Conservation (phyloP, 1,140 invertebrate genomes). For the Oreohelix idahoensis region DNA sequence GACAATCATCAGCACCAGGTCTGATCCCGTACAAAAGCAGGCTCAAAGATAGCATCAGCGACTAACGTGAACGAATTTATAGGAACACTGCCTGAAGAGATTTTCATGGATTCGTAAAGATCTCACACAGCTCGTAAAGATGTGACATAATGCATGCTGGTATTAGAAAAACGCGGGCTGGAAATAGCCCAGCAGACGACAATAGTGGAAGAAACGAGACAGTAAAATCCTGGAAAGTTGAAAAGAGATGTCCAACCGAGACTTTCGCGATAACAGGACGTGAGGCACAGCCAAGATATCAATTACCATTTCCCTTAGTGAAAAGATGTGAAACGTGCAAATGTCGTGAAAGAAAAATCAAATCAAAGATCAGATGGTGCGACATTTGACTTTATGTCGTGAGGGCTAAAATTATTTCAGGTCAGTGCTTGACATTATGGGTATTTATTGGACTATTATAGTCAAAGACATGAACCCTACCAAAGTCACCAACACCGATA, state of each 20-base stretch:
- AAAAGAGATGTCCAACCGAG: background rate
- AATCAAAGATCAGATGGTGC: no score
- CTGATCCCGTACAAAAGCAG: no score
- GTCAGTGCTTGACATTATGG: no score
- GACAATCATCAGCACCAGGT: no score
- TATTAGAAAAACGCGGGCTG: background rate
- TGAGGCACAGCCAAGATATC: background rate
- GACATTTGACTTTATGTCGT: no score
- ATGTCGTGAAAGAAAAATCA: no score
- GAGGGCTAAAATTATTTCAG: no score
- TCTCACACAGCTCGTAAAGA: background rate
- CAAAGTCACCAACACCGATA: no score
- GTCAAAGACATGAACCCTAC: no score
- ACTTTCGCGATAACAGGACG: background rate
- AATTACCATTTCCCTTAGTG: background rate
- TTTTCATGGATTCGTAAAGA: background rate
- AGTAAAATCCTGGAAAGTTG: background rate
- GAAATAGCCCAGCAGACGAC: background rate
- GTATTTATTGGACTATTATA: no score
- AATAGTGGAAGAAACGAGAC: background rate
- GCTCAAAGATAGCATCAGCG: no score
- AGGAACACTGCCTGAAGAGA: background rate
- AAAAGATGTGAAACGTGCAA: background rate
- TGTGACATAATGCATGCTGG: background rate
- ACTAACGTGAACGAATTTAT: background rate